These are phyloP conservation scores for Acromyrmex charruanus DNA, from an alignment of 1,140 invertebrate species.

Conservation along the genomic window DNA sequence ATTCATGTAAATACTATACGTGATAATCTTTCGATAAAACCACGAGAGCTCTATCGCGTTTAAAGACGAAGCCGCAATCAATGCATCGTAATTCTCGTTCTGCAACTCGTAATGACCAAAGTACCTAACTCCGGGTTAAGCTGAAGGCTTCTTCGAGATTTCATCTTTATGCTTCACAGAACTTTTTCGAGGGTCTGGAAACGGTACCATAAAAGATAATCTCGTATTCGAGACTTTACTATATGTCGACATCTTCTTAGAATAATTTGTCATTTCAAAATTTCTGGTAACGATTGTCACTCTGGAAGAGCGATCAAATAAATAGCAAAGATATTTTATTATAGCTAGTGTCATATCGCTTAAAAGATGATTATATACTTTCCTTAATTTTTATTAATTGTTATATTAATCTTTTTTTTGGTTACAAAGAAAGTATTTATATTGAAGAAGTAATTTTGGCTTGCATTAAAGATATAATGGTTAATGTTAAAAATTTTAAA, in stretches of 20 bases:
- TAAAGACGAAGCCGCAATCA: background rate
- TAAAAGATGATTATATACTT: slow-evolving; percentile 3
- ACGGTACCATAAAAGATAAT: slow-evolving; percentile 75
- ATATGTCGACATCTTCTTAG: slow-evolving; percentile 77
- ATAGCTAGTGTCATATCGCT: background rate
- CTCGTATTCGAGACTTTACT: slow-evolving; percentile 74
- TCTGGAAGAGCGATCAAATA: background rate
- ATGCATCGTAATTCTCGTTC: slow-evolving; percentile 55
- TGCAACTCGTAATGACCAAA: slow-evolving; percentile 44
- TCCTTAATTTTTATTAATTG: background rate
- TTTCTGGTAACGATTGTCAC: slow-evolving; percentile 17
- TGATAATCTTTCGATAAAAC: slow-evolving; percentile 45
- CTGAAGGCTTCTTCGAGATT: slow-evolving; percentile 67
- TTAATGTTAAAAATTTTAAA: background rate
- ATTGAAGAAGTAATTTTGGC: background rate
- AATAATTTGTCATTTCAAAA: slow-evolving; percentile 66
- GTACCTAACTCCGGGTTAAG: slow-evolving; percentile 60
- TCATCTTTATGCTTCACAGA: slow-evolving; percentile 75
- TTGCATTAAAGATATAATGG: background rate
- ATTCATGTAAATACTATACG: slow-evolving; percentile 53
- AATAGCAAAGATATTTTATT: background rate
- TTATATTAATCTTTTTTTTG: background rate
- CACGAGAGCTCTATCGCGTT: background rate
- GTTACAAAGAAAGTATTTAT: background rate
- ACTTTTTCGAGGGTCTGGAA: slow-evolving; percentile 71